Conservation (phyloP, 1,140 invertebrate species). For the Scaptomyza hsui region DNA sequence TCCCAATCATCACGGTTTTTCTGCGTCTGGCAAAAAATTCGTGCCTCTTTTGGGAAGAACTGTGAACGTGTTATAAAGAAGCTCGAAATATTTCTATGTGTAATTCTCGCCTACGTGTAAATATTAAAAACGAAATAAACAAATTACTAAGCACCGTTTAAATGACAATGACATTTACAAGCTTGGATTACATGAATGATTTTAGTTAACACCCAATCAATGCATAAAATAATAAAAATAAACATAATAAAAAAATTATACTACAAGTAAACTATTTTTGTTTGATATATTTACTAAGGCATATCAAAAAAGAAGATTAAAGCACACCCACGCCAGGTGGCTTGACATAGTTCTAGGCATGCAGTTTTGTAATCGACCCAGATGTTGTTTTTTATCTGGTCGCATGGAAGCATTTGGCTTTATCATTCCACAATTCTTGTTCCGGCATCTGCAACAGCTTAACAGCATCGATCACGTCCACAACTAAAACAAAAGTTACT, state of each 20-base stretch:
- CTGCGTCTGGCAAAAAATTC: constrained; percentile 33
- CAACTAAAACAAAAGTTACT: constrained; percentile 29
- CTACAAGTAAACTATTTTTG: too few species aligned
- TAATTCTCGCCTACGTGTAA: constrained; percentile 59
- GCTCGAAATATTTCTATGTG: constrained; percentile 42
- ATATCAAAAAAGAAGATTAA: neutral
- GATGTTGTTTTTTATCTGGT: constrained; percentile 14
- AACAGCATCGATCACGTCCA: constrained; percentile 43
- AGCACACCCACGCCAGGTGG: neutral
- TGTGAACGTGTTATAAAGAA: constrained; percentile 58
- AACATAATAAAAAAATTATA: too few species aligned
- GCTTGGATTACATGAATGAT: constrained; percentile 16
- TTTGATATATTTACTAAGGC: neutral
- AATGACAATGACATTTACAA: constrained; percentile 20
- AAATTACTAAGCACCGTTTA: constrained; percentile 1
- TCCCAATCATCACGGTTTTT: constrained; percentile 19
- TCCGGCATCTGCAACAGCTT: constrained; percentile 30
- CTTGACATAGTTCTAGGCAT: constrained; percentile 1
- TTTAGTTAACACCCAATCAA: neutral
- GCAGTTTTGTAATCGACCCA: constrained; percentile 10
- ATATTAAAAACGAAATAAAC: constrained; percentile 38
- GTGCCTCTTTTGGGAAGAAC: constrained; percentile 38
- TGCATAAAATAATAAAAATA: too few species aligned
- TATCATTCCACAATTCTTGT: constrained; percentile 40
- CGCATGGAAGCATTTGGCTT: constrained; percentile 40